Evolutionary conservation across 2,888 invertebrate species (phyloP), one percentile per base, ranked within the genome.

Genomic region (Carterocephalus palaemon): DNA sequence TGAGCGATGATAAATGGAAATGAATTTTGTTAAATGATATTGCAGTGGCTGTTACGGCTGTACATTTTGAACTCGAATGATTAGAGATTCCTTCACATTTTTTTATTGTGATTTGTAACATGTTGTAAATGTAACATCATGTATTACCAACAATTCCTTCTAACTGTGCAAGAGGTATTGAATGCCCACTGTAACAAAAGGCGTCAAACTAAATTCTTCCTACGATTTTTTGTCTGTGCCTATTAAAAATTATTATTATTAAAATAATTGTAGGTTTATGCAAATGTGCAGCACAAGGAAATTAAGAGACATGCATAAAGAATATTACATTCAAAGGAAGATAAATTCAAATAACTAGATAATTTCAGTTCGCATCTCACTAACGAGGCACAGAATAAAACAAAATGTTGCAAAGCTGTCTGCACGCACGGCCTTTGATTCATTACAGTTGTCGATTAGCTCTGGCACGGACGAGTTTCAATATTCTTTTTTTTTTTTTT

Each of bases 391-490:
- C 56, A 59, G 60, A 64, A 65, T 57, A 64, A 68, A 78, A 72
- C 67, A 72, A 70, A 75, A 67, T 61, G 49, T 57, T 64, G 65
- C 68, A 71, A 76, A 68, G 66, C 71, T 67, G 71, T 67, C 69
- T 63, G 70, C 67, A 74, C 67, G 73, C 73, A 73, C 65, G 67
- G 78, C 81, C 84, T 85, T 84, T 85, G 84, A 83, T 82, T 83
- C 83, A 84, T 85, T 83, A 83, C 79, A 71, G 75, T 75, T 77
- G 77, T 78, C 80, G 80, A 85, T 84, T 83, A 82, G 77, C 74
- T 62, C 39, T 52, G 51, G 49, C 49, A 43, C 40, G 49, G 34
- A 13, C 42, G 34, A 32, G 26, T 20, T 20, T 7, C 34, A 28
- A 42, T 28, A 34, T 42, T 28, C 34, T 34, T 23, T 34, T 33